These are phyloP conservation scores for Tiliacea citrago DNA, from an alignment of 2,888 invertebrate genomes.

Conservation along the genomic window DNA sequence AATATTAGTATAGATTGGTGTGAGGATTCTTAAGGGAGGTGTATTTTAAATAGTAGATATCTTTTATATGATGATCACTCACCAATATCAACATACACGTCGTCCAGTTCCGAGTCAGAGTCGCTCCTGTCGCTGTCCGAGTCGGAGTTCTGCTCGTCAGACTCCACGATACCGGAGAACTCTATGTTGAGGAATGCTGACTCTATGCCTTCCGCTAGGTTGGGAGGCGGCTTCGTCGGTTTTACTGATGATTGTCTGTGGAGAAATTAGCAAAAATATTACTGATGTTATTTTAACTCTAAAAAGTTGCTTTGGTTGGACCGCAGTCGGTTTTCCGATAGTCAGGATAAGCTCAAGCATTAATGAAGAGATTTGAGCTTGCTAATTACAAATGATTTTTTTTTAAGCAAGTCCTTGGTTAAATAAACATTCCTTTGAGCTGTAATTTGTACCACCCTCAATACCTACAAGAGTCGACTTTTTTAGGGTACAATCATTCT, in stretches of 20 bases:
- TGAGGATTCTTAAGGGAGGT: too few relatives aligned
- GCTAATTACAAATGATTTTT: not conserved
- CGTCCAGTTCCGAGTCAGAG: slow-evolving; percentile 85
- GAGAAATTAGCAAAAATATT: not conserved
- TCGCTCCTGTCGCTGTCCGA: slow-evolving; percentile 85
- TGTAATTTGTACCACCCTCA: not conserved
- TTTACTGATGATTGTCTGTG: slow-evolving; percentile 85
- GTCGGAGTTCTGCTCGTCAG: slow-evolving; percentile 83
- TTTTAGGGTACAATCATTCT: not conserved
- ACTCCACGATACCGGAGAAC: slow-evolving; percentile 89
- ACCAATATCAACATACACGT: slow-evolving; percentile 88
- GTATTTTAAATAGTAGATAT: too few relatives aligned
- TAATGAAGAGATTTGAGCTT: not conserved
- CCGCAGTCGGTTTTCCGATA: too few relatives aligned
- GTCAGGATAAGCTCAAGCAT: not conserved
- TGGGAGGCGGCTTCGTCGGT: slow-evolving; percentile 84
- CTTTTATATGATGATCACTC: slow-evolving; percentile 58
- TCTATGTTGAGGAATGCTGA: slow-evolving; percentile 89
- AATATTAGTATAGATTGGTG: too few relatives aligned
- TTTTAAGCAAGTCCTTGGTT: not conserved
- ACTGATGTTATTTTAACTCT: not conserved
- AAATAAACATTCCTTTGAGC: not conserved
- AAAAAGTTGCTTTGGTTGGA: too few relatives aligned
- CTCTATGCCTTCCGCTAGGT: slow-evolving; percentile 87
- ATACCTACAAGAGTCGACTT: not conserved